Base-by-base conservation (phyloP, 2,888 invertebrate genomes). In the Rhogogaster chlorosoma region DNA sequence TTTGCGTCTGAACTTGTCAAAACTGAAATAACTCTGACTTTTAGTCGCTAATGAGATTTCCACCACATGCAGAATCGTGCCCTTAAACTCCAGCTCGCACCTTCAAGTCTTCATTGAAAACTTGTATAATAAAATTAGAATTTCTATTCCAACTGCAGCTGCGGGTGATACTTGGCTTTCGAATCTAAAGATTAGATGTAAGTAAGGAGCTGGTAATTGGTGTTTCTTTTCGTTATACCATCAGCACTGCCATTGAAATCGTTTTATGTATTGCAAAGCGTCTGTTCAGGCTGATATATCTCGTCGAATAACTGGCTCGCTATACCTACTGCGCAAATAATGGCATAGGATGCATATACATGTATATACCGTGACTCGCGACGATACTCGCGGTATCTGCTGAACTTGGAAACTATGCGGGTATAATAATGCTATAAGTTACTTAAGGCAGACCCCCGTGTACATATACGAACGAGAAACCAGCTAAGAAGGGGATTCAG, bases 341-440 rank as follows among this genome's bases (percentile, higher is more conserved):
- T 32, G 29, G 22, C 1, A 32, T 32, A 29, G 32, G 0, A 67
- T 29, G 26, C 32, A 67, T 6, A 29, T 18, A 26, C 18, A 67
- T 29, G 12, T 18, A 18, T 15, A 32, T 67, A 32, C 32, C 67
- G 67, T 67, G 67, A 67, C 67, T 18, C 15, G 32, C 67, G 67
- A 67, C 67, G 67, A 32, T 67, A 67, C 32, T 29, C 67, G 45
- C 45, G 32, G 32, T 53, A 53, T 18, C 42, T 77, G 29, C 49
- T 53, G 49, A 77, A 53, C 45, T 77, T 49, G 77, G 53, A 53
- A 77, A 73, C 42, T 73, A 38, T 42, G 26, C 42, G 73, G 22
- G 42, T 15, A 73, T 77, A 53, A 77, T 49, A 77, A 77, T 49
- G 49, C 77, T 53, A 32, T 77, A n/a, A 53, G 29, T 77, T 53